Conservation (phyloP, 2,888 invertebrate species). For the Amiota communis region DNA sequence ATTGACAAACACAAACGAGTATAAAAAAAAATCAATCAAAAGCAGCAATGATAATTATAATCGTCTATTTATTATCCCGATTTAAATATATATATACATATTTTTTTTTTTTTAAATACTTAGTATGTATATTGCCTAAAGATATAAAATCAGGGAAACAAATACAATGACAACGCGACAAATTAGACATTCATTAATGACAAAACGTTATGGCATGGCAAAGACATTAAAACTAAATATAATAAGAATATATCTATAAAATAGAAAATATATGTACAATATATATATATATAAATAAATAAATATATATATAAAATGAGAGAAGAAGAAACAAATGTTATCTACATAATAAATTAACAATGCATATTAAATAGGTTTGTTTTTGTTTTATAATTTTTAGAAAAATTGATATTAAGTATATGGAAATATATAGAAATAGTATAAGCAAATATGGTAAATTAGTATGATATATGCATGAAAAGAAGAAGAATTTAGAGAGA, state of each 20-base stretch:
- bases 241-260: background rate
- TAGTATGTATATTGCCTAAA: constrained; percentile 9
- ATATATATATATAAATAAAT: constrained; percentile 3
- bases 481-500: background rate
- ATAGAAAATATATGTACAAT: constrained; percentile 4
- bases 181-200: constrained; percentile 24
- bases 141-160: background rate
- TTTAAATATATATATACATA: constrained; percentile 8
- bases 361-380: constrained; percentile 52
- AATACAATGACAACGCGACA: constrained; percentile 19
- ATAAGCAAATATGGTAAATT: constrained; percentile 16
- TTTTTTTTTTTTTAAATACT: background rate
- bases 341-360: constrained; percentile 50
- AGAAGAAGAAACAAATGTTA: constrained; percentile 36
- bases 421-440: background rate
- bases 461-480: constrained; percentile 7
- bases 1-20: background rate
- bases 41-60: constrained; percentile 21
- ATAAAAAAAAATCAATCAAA: constrained; percentile 23
- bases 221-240: background rate
- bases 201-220: background rate
- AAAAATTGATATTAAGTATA: background rate
- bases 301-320: background rate
- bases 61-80: constrained; percentile 13
- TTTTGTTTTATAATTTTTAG: constrained; percentile 30